These are phyloP conservation scores for Labroides dimidiatus DNA, from an alignment of 2,797 vertebrate genomes.

Conservation along the genomic window DNA sequence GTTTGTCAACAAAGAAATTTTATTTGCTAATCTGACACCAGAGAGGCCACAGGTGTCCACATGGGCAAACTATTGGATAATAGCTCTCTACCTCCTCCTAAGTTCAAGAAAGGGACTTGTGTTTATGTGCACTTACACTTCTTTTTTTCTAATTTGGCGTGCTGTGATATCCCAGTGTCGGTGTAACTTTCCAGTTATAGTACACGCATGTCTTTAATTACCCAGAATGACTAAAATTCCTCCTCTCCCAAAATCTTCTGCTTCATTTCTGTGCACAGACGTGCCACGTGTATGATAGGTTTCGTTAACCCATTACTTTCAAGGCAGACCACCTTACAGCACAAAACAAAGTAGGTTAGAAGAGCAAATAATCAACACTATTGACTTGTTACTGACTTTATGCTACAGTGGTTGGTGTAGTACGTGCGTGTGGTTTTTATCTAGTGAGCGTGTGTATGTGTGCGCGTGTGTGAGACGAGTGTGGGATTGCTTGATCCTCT, in stretches of 20 bases:
- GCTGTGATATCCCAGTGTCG: constrained; percentile 65
- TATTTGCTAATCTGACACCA: constrained; percentile 49
- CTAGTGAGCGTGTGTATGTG: constrained; percentile 46
- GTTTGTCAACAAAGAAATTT: constrained; percentile 52
- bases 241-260: constrained; percentile 61
- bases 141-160: constrained; percentile 42
- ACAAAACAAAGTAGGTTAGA: constrained; percentile 71
- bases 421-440: constrained; percentile 51
- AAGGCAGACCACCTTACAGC: constrained; percentile 63
- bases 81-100: constrained; percentile 79
- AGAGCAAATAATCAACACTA: constrained; percentile 72
- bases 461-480: constrained; percentile 42
- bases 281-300: constrained; percentile 72
- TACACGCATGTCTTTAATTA: constrained; percentile 74
- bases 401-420: constrained; percentile 62
- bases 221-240: constrained; percentile 56
- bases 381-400: constrained; percentile 74
- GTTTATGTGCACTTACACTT: constrained; percentile 74
- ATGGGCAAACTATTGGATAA: constrained; percentile 62
- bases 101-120: constrained; percentile 80
- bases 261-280: constrained; percentile 48
- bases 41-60: constrained; percentile 48
- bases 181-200: constrained; percentile 65
- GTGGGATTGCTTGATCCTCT: constrained; percentile 63
- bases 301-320: constrained; percentile 52